These are phyloP conservation scores for Empis stercorea DNA, from an alignment of 2,888 invertebrate species.

Conservation along the genomic window DNA sequence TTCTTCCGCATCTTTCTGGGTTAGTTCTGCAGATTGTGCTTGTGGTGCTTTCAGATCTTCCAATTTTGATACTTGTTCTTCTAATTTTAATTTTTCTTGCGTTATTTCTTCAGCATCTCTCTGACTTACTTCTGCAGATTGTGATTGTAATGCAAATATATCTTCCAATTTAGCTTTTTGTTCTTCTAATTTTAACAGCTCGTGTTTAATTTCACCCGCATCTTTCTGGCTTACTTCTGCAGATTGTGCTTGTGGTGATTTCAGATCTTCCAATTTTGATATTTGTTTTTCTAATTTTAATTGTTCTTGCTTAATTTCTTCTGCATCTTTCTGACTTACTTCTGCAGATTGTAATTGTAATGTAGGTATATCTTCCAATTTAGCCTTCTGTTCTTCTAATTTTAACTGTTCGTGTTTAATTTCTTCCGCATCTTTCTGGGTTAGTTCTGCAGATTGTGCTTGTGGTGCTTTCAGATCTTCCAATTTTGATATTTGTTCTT, in stretches of 20 bases:
- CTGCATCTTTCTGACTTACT: neutral
- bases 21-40: neutral
- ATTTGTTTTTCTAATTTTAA: neutral
- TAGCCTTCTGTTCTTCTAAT: neutral
- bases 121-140: neutral
- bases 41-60: too few species aligned
- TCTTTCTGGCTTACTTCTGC: neutral
- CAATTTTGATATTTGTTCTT: constrained; percentile 1
- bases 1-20: neutral
- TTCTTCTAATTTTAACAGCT: neutral
- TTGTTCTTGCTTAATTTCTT: neutral
- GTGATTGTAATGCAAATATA: constrained; percentile 8
- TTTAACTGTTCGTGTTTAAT: neutral
- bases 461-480: neutral
- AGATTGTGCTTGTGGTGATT: neutral
- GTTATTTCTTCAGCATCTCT: neutral
- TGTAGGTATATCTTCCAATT: constrained; percentile 10
- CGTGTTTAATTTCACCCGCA: neutral
- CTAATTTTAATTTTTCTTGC: neutral
- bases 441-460: neutral
- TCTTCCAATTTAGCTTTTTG: constrained; percentile 4
- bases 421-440: neutral
- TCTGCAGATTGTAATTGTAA: constrained; percentile 1
- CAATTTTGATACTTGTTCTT: constrained; percentile 3
- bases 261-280: too few species aligned